These are phyloP conservation scores for Chaetorhynchus papuensis DNA, from an alignment of 2,113 vertebrate genomes.

Conservation along the genomic window DNA sequence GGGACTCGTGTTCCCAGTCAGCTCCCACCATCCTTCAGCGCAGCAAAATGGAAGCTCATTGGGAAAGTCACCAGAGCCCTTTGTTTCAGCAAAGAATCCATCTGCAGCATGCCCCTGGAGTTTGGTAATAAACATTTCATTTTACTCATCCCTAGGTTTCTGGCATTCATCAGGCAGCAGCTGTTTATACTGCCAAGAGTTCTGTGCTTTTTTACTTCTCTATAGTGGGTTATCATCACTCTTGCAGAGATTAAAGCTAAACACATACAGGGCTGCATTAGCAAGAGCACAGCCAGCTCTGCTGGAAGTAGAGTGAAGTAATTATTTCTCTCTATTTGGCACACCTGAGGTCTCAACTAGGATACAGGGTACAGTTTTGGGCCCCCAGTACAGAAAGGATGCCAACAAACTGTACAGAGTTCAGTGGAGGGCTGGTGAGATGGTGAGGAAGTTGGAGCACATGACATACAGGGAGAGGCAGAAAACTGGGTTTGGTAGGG, in stretches of 20 bases:
- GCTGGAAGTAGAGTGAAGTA: not conserved
- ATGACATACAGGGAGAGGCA: not conserved
- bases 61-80: not conserved
- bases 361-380: not conserved
- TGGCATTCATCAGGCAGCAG: not conserved
- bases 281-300: not conserved
- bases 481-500: not conserved
- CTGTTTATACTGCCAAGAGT: not conserved
- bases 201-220: not conserved
- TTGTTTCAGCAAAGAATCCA: not conserved
- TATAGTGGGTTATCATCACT: not conserved
- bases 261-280: not conserved
- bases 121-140: not conserved
- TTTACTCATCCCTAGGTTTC: not conserved
- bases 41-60: not conserved
- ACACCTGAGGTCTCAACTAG: not conserved
- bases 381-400: not conserved
- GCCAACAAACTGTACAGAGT: not conserved
- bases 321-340: not conserved
- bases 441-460: not conserved
- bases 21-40: not conserved
- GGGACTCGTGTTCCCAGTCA: not conserved
- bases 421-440: not conserved
- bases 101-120: not conserved
- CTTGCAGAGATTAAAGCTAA: not conserved